These are phyloP conservation scores for Hiodon tergisus DNA, from an alignment of 2,113 vertebrate genomes.

Conservation along the genomic window DNA sequence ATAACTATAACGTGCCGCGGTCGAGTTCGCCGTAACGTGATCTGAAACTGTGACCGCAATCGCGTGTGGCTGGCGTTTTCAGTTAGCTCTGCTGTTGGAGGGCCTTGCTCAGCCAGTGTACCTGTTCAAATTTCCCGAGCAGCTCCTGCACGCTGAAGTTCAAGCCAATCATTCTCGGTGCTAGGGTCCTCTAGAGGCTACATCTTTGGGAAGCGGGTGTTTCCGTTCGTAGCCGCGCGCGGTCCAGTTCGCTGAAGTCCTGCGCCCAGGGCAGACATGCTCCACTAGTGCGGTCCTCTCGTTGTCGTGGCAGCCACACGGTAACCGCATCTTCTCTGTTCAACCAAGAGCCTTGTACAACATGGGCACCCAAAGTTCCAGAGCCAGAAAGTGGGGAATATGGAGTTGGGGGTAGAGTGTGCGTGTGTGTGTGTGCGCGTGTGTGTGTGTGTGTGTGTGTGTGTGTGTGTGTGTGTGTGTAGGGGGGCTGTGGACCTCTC, in stretches of 20 bases:
- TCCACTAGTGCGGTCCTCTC: conserved; percentile 45
- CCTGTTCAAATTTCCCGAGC: conserved; percentile 89
- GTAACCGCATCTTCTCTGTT: conserved; percentile 47
- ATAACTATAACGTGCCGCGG: neutral
- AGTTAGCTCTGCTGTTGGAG: neutral
- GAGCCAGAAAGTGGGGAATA: no score
- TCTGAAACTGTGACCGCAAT: neutral
- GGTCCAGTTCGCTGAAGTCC: conserved; percentile 32
- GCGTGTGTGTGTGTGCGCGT: no score
- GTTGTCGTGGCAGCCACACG: conserved; percentile 34
- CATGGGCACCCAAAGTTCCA: conserved; percentile 22
- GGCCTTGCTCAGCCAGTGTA: conserved; percentile 51
- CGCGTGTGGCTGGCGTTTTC: no score
- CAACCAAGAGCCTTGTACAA: conserved; percentile 41
- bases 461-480: no score
- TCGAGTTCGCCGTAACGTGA: conserved; percentile 4
- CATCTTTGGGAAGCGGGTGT: conserved; percentile 57
- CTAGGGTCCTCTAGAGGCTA: conserved; percentile 46
- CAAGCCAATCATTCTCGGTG: conserved; percentile 85
- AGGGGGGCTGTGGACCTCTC: conserved; percentile 32
- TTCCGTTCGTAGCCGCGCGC: conserved; percentile 42
- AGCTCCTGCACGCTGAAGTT: conserved; percentile 86
- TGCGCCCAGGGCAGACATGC: conserved; percentile 35
- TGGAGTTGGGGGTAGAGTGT: no score
- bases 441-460: no score